A percentile compares a stretch with the other conserved stretches of the same genome.
Evolutionary conservation across 2,113 vertebrate species (phyloP).

Genomic region (Rhodinocichla rosea): DNA sequence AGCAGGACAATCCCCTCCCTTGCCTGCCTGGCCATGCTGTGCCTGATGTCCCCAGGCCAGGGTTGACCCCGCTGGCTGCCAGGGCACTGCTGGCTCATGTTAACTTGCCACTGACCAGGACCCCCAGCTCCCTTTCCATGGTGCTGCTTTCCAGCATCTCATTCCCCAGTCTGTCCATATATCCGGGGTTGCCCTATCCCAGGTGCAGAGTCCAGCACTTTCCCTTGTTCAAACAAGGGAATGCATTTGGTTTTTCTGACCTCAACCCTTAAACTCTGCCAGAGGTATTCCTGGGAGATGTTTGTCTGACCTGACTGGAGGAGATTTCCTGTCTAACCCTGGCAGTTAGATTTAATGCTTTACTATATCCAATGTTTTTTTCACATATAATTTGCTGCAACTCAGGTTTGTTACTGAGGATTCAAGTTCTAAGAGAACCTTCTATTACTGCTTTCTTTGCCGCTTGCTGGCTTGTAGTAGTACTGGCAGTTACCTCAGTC

Average conservation of each 20-base stretch:
- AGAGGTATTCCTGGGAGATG: neutral
- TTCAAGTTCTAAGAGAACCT: neutral
- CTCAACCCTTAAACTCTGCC: neutral
- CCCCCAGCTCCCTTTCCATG: fast-evolving
- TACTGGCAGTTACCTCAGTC: neutral
- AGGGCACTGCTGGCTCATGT: neutral
- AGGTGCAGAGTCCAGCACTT: neutral
- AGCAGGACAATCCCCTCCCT: neutral
- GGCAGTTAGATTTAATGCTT: neutral
- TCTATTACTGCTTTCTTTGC: neutral
- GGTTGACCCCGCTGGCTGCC: neutral
- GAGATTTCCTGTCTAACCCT: neutral
- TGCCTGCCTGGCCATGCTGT: fast-evolving
- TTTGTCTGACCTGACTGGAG: neutral
- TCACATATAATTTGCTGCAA: neutral
- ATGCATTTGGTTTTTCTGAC: neutral
- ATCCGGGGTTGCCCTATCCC: neutral
- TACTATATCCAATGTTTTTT: neutral
- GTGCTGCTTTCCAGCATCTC: fast-evolving
- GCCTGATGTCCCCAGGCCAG: neutral
- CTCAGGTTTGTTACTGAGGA: neutral
- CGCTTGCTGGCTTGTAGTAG: neutral
- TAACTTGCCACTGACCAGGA: fast-evolving
- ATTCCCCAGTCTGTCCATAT: fast-evolving
- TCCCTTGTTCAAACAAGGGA: neutral